These are phyloP conservation scores for Tonatia bakeri DNA, from an alignment of 2,113 vertebrate genomes.

Conservation along the genomic window DNA sequence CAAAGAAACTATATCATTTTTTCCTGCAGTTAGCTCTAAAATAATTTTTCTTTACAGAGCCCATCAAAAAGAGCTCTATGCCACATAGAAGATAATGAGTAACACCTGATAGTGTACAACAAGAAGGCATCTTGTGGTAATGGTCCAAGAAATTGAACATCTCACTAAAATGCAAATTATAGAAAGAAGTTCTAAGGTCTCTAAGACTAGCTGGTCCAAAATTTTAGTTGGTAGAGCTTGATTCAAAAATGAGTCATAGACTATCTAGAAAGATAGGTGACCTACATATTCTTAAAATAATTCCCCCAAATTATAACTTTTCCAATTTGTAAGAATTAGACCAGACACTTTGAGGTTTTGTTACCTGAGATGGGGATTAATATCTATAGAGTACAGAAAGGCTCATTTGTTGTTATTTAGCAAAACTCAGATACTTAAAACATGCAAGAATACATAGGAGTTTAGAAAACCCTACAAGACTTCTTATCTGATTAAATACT, in stretches of 20 bases:
- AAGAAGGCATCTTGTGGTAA: not conserved
- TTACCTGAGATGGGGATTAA: not conserved
- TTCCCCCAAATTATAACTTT: not conserved
- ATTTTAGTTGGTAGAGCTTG: not conserved
- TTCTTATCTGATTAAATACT: not conserved
- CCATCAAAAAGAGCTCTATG: not conserved
- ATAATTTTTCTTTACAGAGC: not conserved
- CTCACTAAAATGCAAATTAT: constrained; percentile 2
- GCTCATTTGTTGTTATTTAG: not conserved
- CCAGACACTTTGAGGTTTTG: not conserved
- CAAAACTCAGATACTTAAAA: not conserved
- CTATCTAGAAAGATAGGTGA: not conserved
- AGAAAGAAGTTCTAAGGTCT: not conserved
- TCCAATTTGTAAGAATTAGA: not conserved
- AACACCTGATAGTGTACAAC: not conserved
- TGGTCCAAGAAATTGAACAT: not conserved
- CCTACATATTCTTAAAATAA: not conserved
- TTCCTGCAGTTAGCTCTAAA: not conserved
- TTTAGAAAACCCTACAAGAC: not conserved
- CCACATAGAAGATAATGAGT: not conserved
- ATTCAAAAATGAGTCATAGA: not conserved
- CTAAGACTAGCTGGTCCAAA: not conserved
- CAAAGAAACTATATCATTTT: not conserved
- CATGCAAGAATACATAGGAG: not conserved
- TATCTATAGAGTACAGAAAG: not conserved